Evolutionary conservation across 2,888 invertebrate species (phyloP).

Genomic region (Heliconius charithonia): DNA sequence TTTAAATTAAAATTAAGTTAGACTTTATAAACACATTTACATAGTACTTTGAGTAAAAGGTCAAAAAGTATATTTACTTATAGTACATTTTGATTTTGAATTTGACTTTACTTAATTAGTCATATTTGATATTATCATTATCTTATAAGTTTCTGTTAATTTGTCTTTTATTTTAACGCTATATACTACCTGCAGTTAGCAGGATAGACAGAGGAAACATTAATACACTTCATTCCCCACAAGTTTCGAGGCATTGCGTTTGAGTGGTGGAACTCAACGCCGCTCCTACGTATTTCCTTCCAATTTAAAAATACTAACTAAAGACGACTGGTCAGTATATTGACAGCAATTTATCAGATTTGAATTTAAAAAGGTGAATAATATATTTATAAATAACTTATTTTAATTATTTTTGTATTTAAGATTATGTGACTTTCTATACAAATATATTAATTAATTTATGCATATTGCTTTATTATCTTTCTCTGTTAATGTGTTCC

Average conservation of each 20-base stretch:
- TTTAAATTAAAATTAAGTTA: neutral
- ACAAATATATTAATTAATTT: neutral
- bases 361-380: neutral
- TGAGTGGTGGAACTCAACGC: too few relatives aligned
- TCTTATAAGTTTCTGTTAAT: neutral
- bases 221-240: neutral
- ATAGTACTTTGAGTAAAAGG: too few relatives aligned
- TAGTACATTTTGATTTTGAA: too few relatives aligned
- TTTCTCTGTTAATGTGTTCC: neutral
- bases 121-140: neutral
- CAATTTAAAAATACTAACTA: neutral
- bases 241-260: neutral
- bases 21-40: neutral
- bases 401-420: neutral
- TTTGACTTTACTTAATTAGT: neutral
- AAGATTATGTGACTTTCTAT: neutral
- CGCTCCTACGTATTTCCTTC: neutral
- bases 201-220: too few relatives aligned
- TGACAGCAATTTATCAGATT: slow-evolving; percentile 50
- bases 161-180: neutral
- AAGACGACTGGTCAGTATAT: neutral
- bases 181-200: neutral
- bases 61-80: too few relatives aligned
- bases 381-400: slow-evolving; percentile 7
- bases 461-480: neutral